Evolutionary conservation across 2,888 invertebrate species (phyloP).

Genomic region (Ganaspis brasiliensis): DNA sequence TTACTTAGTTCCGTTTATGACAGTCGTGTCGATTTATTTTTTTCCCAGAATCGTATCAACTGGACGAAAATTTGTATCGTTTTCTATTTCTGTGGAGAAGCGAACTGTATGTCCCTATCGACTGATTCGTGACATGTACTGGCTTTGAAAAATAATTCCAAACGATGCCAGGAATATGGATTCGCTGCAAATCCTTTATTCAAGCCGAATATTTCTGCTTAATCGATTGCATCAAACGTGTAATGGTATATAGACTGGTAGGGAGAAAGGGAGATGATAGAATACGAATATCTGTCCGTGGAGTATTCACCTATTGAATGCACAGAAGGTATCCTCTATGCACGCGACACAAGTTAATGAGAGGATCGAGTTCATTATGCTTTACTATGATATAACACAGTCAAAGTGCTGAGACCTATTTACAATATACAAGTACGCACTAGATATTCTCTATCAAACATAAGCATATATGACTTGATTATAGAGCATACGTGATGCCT

Average conservation of each 20-base stretch:
- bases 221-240: conserved; percentile 73
- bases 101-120: background rate
- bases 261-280: background rate
- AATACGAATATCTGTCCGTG: background rate
- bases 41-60: background rate
- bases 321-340: conserved; percentile 67
- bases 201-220: conserved; percentile 69
- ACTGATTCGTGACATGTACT: conserved; percentile 2
- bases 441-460: conserved; percentile 10
- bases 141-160: conserved; percentile 23
- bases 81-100: background rate
- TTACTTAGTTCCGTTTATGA: background rate
- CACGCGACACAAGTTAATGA: conserved; percentile 69
- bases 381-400: conserved; percentile 70
- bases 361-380: conserved; percentile 72
- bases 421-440: conserved; percentile 18
- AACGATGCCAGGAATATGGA: background rate
- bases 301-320: conserved; percentile 68
- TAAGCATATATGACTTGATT: background rate
- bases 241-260: conserved; percentile 47
- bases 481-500: background rate
- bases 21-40: background rate
- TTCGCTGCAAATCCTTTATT: conserved; percentile 51
- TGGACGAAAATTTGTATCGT: conserved; percentile 14
- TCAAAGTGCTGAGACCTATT: conserved; percentile 49